phyloP scores from a whole-genome alignment of 1,140 invertebrate species.

The Dendrolimus punctatus region DNA sequence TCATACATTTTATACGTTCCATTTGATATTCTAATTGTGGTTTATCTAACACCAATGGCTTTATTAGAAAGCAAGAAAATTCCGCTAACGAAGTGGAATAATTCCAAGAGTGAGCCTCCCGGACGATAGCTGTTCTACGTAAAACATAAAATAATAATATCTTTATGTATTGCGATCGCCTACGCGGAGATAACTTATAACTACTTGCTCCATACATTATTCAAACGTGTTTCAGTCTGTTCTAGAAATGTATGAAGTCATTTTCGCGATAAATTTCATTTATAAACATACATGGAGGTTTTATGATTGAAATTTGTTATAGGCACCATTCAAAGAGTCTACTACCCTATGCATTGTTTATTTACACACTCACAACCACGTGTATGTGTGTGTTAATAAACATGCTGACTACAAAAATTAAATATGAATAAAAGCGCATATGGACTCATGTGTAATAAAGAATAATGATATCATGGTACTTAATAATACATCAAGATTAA shows the following conservation, averaged over 20 bases:
- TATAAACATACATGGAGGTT: constrained; percentile 4
- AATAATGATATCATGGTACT: too few relatives aligned
- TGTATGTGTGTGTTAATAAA: too few relatives aligned
- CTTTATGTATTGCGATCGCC: constrained; percentile 33
- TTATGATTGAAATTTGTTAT: constrained; percentile 11
- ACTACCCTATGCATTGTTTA: too few relatives aligned
- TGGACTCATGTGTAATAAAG: too few relatives aligned
- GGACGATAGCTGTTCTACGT: constrained; percentile 8
- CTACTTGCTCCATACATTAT: constrained; percentile 40
- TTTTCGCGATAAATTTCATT: constrained; percentile 40
- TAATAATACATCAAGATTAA: too few relatives aligned
- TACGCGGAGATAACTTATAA: constrained; percentile 38
- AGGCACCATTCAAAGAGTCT: too few relatives aligned
- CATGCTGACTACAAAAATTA: too few relatives aligned
- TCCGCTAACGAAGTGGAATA: constrained; percentile 26
- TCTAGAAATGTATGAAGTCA: constrained; percentile 37
- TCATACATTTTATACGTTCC: constrained; percentile 8
- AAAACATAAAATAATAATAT: constrained; percentile 25
- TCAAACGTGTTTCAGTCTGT: constrained; percentile 43
- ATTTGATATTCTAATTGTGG: constrained; percentile 15
- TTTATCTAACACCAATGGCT: constrained; percentile 19
- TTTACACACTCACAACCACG: too few relatives aligned
- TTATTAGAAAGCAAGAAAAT: constrained; percentile 32
- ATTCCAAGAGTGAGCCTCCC: constrained; percentile 5
- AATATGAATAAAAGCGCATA: too few relatives aligned